Evolutionary conservation across 30 jellyfish, hydroid and myxozoan species (phyloP).

Genomic region (Pelagia noctiluca): DNA sequence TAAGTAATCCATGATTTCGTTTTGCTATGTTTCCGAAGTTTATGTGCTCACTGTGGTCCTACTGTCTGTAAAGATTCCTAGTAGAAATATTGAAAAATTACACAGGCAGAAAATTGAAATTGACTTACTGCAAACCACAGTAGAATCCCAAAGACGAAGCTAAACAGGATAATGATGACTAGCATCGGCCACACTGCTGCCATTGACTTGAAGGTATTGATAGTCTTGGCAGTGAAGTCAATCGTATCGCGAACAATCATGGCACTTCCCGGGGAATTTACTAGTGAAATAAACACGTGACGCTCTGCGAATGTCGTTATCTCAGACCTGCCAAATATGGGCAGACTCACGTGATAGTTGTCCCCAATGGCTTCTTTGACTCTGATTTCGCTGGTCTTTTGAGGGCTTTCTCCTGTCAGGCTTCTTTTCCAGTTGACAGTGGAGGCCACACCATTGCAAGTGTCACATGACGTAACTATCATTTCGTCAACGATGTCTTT

Average conservation of each 20-base stretch:
- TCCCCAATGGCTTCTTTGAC: slow-evolving; percentile 13
- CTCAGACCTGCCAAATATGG: slow-evolving; percentile 71
- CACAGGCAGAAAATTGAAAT: slow-evolving; percentile 1
- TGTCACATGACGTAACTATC: slow-evolving; percentile 51
- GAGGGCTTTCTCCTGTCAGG: slow-evolving; percentile 65
- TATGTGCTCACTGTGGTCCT: neutral
- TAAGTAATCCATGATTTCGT: too few relatives aligned
- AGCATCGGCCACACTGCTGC: slow-evolving; percentile 56
- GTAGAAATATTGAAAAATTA: neutral
- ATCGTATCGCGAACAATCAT: slow-evolving; percentile 46
- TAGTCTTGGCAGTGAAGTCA: slow-evolving; percentile 32
- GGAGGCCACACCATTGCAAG: slow-evolving; percentile 39
- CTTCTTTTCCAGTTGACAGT: slow-evolving; percentile 23
- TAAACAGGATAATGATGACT: slow-evolving; percentile 31
- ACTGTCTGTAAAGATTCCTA: too few relatives aligned
- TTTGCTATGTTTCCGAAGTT: too few relatives aligned
- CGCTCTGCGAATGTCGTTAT: slow-evolving; percentile 35
- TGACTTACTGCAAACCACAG: slow-evolving; percentile 81
- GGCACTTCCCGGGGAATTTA: slow-evolving; percentile 75
- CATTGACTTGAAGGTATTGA: slow-evolving; percentile 39
- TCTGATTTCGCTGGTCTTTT: slow-evolving; percentile 36
- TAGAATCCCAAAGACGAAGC: slow-evolving; percentile 52
- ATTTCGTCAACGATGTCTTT: slow-evolving; percentile 31
- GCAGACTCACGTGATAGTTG: slow-evolving; percentile 63
- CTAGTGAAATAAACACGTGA: slow-evolving; percentile 59